phyloP scores from a whole-genome alignment of 2,888 invertebrate species.

The Andrena fulva region DNA sequence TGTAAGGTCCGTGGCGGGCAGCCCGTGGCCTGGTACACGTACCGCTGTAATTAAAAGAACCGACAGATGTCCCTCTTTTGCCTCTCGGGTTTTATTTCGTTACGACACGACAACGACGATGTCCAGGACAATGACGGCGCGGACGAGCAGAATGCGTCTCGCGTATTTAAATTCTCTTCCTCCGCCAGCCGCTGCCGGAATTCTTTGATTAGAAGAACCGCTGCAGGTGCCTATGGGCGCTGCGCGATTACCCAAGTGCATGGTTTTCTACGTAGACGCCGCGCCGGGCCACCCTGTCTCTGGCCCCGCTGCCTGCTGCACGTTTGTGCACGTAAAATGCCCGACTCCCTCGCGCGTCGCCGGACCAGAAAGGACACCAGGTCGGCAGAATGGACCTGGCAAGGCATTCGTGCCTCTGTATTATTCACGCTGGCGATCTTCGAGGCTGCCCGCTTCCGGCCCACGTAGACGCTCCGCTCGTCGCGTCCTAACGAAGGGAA shows the following conservation, averaged over 20 bases:
- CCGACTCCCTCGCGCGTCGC: conserved; percentile 20
- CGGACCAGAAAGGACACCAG: conserved; percentile 31
- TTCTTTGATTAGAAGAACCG: conserved; percentile 83
- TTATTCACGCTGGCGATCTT: conserved; percentile 59
- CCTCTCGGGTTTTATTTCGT: conserved; percentile 83
- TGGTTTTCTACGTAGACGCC: conserved; percentile 33
- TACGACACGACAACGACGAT: conserved; percentile 72
- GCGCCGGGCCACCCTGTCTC: conserved; percentile 1
- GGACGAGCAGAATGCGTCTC: conserved; percentile 74
- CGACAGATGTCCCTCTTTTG: conserved; percentile 84
- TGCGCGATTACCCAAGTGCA: conserved; percentile 44
- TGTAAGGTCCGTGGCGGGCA: conserved; percentile 54
- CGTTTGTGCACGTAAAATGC: conserved; percentile 48
- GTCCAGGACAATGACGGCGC: conserved; percentile 59
- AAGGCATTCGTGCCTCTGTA: conserved; percentile 45
- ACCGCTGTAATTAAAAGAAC: conserved; percentile 84
- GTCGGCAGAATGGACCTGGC: conserved; percentile 30
- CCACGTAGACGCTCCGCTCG: conserved; percentile 1
- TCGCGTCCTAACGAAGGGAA: conserved; percentile 1
- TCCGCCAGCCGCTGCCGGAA: conserved; percentile 71
- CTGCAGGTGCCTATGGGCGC: conserved; percentile 44
- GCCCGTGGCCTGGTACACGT: conserved; percentile 77
- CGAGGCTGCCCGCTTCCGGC: conserved; percentile 21
- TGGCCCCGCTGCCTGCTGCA: conserved; percentile 18
- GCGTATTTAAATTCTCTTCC: conserved; percentile 82